Evolutionary conservation across 2,888 invertebrate genomes (phyloP).

Genomic region (Priocnemis perturbator): DNA sequence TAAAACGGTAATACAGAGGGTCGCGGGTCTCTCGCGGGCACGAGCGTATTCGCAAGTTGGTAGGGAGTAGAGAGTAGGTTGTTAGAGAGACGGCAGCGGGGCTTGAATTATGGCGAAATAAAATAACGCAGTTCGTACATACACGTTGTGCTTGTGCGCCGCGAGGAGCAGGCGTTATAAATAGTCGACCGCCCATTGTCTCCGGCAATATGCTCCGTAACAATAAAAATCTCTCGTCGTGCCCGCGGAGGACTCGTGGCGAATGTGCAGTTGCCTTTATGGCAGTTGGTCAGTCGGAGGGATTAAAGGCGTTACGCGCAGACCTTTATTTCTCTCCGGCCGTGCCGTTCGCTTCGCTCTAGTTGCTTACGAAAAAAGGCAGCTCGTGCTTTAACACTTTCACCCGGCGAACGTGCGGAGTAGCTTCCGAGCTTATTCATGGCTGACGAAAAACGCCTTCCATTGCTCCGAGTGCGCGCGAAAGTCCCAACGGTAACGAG

Average conservation of each 20-base stretch:
- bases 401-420: background rate
- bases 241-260: slow-evolving; percentile 19
- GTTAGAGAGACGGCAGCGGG: slow-evolving; percentile 14
- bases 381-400: background rate
- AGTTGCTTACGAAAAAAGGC: too few species aligned
- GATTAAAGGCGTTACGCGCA: background rate
- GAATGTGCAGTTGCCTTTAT: slow-evolving; percentile 20
- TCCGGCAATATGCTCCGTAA: slow-evolving; percentile 28
- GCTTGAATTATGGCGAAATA: slow-evolving; percentile 35
- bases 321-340: background rate
- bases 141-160: background rate
- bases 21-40: slow-evolving; percentile 10
- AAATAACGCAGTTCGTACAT: slow-evolving; percentile 23
- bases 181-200: slow-evolving; percentile 37
- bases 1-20: slow-evolving; percentile 31
- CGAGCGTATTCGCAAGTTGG: slow-evolving; percentile 10
- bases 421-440: too few species aligned
- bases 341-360: too few species aligned
- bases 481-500: too few species aligned
- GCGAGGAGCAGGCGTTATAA: slow-evolving; percentile 25
- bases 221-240: slow-evolving; percentile 38
- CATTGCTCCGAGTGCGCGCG: too few species aligned
- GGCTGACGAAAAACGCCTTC: too few species aligned
- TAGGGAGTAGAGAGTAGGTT: slow-evolving; percentile 10
- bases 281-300: slow-evolving; percentile 30